phyloP scores from a whole-genome alignment of 2,888 invertebrate species.

The Oxytorus armatus region DNA sequence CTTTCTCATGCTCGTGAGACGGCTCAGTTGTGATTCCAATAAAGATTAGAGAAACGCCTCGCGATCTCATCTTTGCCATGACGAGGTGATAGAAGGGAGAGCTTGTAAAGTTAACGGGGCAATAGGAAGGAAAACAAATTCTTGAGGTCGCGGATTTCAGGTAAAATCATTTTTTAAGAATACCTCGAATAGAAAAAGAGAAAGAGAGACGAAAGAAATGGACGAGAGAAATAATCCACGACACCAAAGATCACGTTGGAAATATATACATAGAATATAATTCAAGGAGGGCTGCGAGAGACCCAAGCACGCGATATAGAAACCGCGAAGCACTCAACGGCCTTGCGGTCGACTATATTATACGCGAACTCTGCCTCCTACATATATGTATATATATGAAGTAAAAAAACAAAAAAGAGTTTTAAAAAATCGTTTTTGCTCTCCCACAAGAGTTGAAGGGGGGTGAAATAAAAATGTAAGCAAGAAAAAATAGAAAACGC shows the following conservation, averaged over 20 bases:
- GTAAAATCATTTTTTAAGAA: constrained; percentile 18
- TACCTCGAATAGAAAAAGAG: neutral
- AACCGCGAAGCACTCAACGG: constrained; percentile 34
- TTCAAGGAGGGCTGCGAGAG: constrained; percentile 12
- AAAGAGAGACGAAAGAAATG: neutral
- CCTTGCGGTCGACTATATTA: constrained; percentile 40
- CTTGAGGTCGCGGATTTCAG: neutral
- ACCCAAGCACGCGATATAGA: constrained; percentile 42
- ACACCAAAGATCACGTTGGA: constrained; percentile 39
- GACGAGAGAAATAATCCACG: constrained; percentile 30
- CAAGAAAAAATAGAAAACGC: constrained; percentile 29
- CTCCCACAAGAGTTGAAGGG: neutral
- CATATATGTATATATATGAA: constrained; percentile 17
- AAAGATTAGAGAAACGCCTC: constrained; percentile 20
- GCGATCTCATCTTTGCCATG: constrained; percentile 5
- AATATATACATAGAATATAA: constrained; percentile 33
- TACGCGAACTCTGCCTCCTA: constrained; percentile 37
- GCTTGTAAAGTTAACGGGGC: neutral
- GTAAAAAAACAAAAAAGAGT: constrained; percentile 10
- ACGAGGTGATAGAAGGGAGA: neutral
- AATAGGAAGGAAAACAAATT: neutral
- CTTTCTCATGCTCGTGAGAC: constrained; percentile 24
- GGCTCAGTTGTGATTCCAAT: neutral
- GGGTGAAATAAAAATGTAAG: constrained; percentile 21
- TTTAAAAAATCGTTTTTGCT: constrained; percentile 12